Conservation (phyloP, 2,113 vertebrate species). For the Platysteira castanea region DNA sequence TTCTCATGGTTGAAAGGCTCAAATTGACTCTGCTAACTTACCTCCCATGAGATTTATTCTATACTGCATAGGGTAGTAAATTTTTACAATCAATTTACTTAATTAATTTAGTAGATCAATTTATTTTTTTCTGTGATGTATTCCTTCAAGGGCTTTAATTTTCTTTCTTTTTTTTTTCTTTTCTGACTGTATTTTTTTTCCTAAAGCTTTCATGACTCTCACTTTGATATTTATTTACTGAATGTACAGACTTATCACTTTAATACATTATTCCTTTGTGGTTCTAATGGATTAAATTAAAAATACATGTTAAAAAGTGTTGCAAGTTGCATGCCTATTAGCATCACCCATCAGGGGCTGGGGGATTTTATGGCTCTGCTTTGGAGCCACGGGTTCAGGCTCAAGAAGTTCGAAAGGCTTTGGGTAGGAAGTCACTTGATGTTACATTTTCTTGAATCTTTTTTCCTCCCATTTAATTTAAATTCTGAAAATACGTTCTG, state of each 20-base stretch:
- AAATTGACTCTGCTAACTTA: constrained; percentile 62
- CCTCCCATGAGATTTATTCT: constrained; percentile 39
- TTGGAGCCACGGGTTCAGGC: neutral
- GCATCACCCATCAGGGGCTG: neutral
- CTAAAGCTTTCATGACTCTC: constrained; percentile 29
- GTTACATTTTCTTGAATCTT: neutral
- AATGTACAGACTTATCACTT: constrained; percentile 30
- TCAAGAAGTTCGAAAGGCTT: neutral
- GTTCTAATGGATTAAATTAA: constrained; percentile 68
- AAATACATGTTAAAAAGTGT: constrained; percentile 37
- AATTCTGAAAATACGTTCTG: neutral
- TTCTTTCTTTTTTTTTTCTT: neutral
- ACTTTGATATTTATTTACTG: constrained; percentile 69
- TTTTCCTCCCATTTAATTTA: neutral
- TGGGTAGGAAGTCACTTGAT: neutral
- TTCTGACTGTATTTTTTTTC: neutral
- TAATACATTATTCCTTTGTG: constrained; percentile 53
- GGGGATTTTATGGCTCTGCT: neutral
- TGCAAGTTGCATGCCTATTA: constrained; percentile 29
- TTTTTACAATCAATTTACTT: constrained; percentile 70
- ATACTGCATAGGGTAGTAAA: constrained; percentile 49
- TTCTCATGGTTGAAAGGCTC: constrained; percentile 42
- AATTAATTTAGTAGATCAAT: constrained; percentile 71
- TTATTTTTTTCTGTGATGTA: constrained; percentile 70
- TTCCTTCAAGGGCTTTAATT: constrained; percentile 66